Evolutionary conservation across 2,797 vertebrate genomes (phyloP), one percentile per base, ranked within the genome.

Genomic region (Emydoidea blandingii): DNA sequence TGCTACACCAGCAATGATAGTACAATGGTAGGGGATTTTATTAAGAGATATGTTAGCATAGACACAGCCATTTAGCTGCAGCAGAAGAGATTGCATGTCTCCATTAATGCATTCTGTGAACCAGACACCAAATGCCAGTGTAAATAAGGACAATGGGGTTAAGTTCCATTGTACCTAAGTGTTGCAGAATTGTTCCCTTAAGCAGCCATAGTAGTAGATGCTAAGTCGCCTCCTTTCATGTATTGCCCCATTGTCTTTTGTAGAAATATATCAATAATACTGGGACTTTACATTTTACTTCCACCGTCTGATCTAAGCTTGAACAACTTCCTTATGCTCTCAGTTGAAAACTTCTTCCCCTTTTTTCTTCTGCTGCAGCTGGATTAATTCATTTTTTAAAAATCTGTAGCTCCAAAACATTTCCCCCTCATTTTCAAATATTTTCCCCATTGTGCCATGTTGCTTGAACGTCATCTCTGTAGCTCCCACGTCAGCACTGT

Each of bases 381-480:
- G 52, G 50, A 53, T 62, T 83, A 18, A n/a, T 16, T 84, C 37
- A 56, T 84, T 68, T 88, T 44, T 79, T 78, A 44, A 52, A 81
- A 81, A 54, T 50, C 47, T 87, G 47, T 59, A 79, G 27, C 87
- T 79, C 41, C 59, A 88, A 94, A 88, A 37, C 4, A 9, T n/a
- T 92, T 95, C 57, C 23, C 41, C 76, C 89, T 86, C 83, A 23
- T 41, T 59, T 90, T 16, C 74, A 94, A 94, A 68, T 84, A 94
- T 54, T 79, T 81, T 65, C 10, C 74, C 85, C 41, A 7, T 56
- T 59, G 25, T 74, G 87, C 95, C 1, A 2, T 47, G 53, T 81
- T 83, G 92, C 81, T 47, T 96, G 90, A 74, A 72, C 1, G 4
- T 84, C 90, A 94, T 95, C 72, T 94, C 65, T 5, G 86, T 76